A percentile compares a stretch with the other conserved stretches of the same genome.
These are phyloP conservation scores for Neodiprion lecontei DNA, from an alignment of 1,140 invertebrate genomes.

Conservation along the genomic window DNA sequence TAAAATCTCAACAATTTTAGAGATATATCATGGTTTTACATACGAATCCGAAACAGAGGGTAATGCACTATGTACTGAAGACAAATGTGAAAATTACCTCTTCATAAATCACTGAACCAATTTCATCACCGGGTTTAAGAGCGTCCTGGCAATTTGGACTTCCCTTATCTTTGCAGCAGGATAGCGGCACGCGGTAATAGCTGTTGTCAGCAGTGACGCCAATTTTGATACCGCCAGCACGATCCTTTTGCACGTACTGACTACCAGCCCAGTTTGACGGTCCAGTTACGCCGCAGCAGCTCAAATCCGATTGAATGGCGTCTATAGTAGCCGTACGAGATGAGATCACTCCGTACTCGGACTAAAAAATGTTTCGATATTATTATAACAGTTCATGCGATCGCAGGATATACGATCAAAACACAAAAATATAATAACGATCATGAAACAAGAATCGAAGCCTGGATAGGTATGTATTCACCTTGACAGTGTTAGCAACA, in stretches of 20 bases:
- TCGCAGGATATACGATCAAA: neutral
- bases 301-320: conserved; percentile 71
- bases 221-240: conserved; percentile 35
- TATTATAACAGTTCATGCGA: neutral
- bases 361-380: conserved; percentile 9
- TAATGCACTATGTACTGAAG: conserved; percentile 26
- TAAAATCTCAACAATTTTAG: conserved; percentile 30
- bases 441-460: too few species aligned
- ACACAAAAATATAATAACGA: neutral
- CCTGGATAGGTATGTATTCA: conserved; percentile 32
- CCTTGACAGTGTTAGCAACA: conserved; percentile 70
- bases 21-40: neutral
- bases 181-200: conserved; percentile 66
- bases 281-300: conserved; percentile 76
- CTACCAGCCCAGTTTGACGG: conserved; percentile 75
- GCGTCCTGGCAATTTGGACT: conserved; percentile 58
- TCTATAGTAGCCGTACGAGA: conserved; percentile 72
- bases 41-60: conserved; percentile 7
- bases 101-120: conserved; percentile 62
- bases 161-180: conserved; percentile 65
- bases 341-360: conserved; percentile 70
- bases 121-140: conserved; percentile 58
- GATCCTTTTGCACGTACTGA: conserved; percentile 62
- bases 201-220: conserved; percentile 45
- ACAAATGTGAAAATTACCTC: conserved; percentile 56